Conservation (phyloP, 2,113 vertebrate genomes). For the Hippolais icterina region DNA sequence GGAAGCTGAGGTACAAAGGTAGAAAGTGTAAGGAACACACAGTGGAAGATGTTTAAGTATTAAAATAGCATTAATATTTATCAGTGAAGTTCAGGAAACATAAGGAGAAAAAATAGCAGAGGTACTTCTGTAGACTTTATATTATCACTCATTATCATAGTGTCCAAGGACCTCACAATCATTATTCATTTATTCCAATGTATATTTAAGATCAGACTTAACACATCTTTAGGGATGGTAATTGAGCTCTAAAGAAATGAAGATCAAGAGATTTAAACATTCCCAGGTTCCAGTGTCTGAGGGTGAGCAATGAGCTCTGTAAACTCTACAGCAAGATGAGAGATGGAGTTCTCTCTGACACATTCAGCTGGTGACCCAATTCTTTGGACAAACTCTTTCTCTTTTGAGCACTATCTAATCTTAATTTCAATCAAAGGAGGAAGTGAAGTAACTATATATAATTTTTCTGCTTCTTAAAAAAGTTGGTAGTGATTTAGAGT, state of each 20-base stretch:
- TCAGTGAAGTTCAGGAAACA: conserved; percentile 2
- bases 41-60: conserved; percentile 33
- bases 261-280: neutral
- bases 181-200: conserved; percentile 34
- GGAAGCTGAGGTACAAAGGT: neutral
- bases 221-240: neutral
- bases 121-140: neutral
- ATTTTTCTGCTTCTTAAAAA: neutral
- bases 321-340: neutral
- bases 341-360: neutral
- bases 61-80: conserved; percentile 62
- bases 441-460: neutral
- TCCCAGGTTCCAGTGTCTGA: neutral
- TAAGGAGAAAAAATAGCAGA: conserved; percentile 13
- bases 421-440: neutral
- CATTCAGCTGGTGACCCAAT: neutral
- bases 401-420: neutral
- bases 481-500: neutral
- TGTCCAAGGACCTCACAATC: neutral
- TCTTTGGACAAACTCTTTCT: neutral
- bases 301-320: neutral
- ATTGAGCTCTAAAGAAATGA: conserved; percentile 13
- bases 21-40: neutral
- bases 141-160: conserved; percentile 23
- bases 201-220: conserved; percentile 35